Conservation (phyloP, 1,140 invertebrate species). For the Schlechtendalia chinensis region DNA sequence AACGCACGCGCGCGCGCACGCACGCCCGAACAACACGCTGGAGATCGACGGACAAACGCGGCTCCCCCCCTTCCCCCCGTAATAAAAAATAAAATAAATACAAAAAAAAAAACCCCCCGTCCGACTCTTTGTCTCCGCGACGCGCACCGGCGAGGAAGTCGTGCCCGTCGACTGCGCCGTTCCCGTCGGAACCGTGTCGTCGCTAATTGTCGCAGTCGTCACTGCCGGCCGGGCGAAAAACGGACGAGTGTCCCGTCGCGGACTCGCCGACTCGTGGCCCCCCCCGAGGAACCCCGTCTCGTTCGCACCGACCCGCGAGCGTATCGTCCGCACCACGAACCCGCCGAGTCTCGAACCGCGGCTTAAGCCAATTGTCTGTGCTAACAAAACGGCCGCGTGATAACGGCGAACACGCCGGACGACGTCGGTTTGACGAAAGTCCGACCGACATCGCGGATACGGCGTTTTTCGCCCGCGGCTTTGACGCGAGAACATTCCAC, state of each 20-base stretch:
- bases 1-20: too few species aligned
- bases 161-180: conserved; percentile 32
- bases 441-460: too few species aligned
- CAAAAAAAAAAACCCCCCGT: neutral
- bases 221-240: conserved; percentile 1
- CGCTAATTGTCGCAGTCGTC: neutral
- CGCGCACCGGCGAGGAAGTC: conserved; percentile 13
- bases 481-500: too few species aligned
- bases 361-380: neutral
- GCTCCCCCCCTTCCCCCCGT: too few species aligned
- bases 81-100: too few species aligned
- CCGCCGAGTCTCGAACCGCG: neutral
- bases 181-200: neutral
- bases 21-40: neutral
- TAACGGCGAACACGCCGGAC: too few species aligned
- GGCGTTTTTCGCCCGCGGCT: too few species aligned
- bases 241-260: neutral
- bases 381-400: too few species aligned
- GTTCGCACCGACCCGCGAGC: neutral
- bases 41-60: neutral
- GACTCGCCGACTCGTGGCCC: neutral
- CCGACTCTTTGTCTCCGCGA: conserved; percentile 25
- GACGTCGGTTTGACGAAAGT: too few species aligned
- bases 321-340: too few species aligned
- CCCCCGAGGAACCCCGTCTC: neutral